These are phyloP conservation scores for Drosophila greeni DNA, from an alignment of 2,888 invertebrate genomes.

Conservation along the genomic window DNA sequence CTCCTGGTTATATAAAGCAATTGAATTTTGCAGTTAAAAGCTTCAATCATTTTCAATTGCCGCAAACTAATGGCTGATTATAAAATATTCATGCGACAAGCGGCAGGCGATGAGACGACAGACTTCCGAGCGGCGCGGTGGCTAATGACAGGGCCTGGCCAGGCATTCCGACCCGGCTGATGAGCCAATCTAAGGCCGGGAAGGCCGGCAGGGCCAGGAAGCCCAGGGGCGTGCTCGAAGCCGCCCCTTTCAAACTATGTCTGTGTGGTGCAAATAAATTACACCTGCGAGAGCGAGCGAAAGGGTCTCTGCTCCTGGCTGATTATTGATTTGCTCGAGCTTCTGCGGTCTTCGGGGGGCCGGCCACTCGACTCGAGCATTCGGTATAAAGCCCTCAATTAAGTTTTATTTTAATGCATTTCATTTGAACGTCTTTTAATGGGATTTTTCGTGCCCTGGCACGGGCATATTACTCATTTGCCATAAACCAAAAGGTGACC, in stretches of 20 bases:
- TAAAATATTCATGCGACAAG: constrained; percentile 71
- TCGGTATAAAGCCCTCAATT: constrained; percentile 66
- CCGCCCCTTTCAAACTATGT: constrained; percentile 32
- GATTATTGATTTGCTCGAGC: constrained; percentile 65
- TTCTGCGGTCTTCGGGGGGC: constrained; percentile 47
- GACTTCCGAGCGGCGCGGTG: constrained; percentile 24
- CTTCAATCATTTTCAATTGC: constrained; percentile 75
- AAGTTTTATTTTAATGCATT: constrained; percentile 74
- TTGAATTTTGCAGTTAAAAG: constrained; percentile 73
- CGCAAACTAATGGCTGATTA: constrained; percentile 73
- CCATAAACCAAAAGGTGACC: constrained; percentile 72
- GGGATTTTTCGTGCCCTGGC: constrained; percentile 65
- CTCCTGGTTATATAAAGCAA: constrained; percentile 55
- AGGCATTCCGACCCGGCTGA: constrained; percentile 31
- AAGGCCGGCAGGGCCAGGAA: constrained; percentile 32
- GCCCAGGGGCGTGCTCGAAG: constrained; percentile 26
- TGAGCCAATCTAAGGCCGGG: constrained; percentile 61
- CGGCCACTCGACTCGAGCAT: constrained; percentile 28
- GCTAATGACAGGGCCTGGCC: constrained; percentile 55
- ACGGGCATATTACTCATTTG: constrained; percentile 69
- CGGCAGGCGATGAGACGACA: constrained; percentile 43
- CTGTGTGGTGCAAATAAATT: constrained; percentile 54
- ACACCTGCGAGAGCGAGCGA: constrained; percentile 52
- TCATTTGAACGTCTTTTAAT: constrained; percentile 72
- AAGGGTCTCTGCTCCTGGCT: constrained; percentile 33